Evolutionary conservation across 2,797 vertebrate genomes (phyloP), one percentile per base, ranked within the genome.

Genomic region (Gallinago nigripennis): DNA sequence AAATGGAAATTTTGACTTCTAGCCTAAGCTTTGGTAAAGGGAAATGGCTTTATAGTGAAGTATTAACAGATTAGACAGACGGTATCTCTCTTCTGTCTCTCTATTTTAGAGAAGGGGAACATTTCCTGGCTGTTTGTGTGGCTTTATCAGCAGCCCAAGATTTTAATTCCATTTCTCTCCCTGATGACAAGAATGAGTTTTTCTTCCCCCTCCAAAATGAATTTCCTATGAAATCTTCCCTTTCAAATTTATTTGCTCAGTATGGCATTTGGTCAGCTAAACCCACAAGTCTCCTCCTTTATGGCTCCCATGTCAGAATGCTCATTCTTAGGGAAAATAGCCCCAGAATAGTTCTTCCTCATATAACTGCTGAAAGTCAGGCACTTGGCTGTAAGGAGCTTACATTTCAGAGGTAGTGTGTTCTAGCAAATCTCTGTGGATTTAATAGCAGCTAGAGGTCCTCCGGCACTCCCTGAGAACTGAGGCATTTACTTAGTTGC

Each of bases 1-100:
- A 97, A 97, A 97, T 97, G 95, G 96, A 96, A 97, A 97, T 97
- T 95, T 91, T 94, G 94, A 97, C 95, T 96, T 91, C 96, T 94
- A 94, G 94, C 82, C 94, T 96, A 96, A 96, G 95, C 94, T 91
- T 80, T 88, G 93, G 88, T 86, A 85, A 91, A 97, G 86, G 89
- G 77, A 94, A 96, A 97, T 94, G 77, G 90, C 77, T 97, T 95
- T 96, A 94, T 78, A 88, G 86, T 82, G 94, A 84, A 82, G 86
- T 61, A 95, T 97, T 96, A 97, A 82, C 92, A 94, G 96, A 94
- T 97, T 93, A 96, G 95, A 73, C 92, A 96, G 93, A 88, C 28
- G 0, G 76, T 64, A 82, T 94, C 86, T 91, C 79, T 82, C 77
- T 71, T 81, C 51, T 87, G 41, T 64, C 82, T 92, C 66, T 86